Conservation (phyloP, 2,797 vertebrate species). For the Myripristis jacobus region DNA sequence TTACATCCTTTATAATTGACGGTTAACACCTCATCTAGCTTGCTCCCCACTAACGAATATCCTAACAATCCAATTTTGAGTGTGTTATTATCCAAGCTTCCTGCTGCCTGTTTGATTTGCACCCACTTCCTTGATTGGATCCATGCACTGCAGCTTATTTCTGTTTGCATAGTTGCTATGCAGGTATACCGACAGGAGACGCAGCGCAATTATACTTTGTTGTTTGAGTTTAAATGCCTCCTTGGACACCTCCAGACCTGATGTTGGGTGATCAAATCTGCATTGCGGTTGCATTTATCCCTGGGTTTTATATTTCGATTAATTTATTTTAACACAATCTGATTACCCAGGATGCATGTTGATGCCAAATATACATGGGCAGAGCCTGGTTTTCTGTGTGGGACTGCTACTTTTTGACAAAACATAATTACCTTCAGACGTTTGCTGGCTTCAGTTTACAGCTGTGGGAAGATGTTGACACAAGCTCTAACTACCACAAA, state of each 20-base stretch:
- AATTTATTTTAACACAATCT: no score
- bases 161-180: not conserved
- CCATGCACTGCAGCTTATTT: not conserved
- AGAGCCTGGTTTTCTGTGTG: no score
- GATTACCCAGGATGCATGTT: no score
- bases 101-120: not conserved
- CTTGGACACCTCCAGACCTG: no score
- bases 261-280: no score
- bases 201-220: not conserved
- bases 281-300: no score
- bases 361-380: no score
- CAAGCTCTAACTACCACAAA: not conserved
- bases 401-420: no score
- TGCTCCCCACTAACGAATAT: conserved; percentile 13
- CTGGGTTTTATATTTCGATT: no score
- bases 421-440: not conserved
- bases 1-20: conserved; percentile 9
- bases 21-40: conserved; percentile 24
- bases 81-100: not conserved
- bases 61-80: conserved; percentile 19
- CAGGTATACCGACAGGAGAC: not conserved
- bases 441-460: not conserved
- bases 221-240: not conserved
- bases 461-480: not conserved
- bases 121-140: conserved; percentile 14